phyloP scores from a whole-genome alignment of 2,888 invertebrate species.

The Drepanosiphum platanoidis region DNA sequence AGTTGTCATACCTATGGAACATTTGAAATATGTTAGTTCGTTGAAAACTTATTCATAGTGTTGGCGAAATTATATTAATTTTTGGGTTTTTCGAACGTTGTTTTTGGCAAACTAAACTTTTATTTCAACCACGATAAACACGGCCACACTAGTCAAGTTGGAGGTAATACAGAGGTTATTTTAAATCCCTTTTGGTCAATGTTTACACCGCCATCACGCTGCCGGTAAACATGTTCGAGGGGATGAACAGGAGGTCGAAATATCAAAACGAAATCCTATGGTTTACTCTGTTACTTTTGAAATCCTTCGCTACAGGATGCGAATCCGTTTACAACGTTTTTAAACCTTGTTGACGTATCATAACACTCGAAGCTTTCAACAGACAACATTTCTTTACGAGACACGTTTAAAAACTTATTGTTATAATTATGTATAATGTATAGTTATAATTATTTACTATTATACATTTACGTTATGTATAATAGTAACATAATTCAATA shows the following conservation, averaged over 20 bases:
- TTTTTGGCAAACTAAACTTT: constrained; percentile 6
- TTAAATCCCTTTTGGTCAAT: constrained; percentile 53
- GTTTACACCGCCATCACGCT: constrained; percentile 18
- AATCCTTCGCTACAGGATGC: constrained; percentile 19
- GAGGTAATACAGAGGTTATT: constrained; percentile 12
- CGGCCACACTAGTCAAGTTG: not conserved
- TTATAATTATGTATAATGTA: too few species aligned
- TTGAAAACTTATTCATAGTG: too few species aligned
- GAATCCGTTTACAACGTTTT: constrained; percentile 35
- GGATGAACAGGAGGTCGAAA: not conserved
- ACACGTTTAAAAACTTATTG: too few species aligned
- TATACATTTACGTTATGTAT: too few species aligned
- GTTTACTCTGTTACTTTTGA: constrained; percentile 43
- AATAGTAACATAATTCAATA: not conserved
- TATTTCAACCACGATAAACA: constrained; percentile 31
- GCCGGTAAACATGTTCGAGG: constrained; percentile 18
- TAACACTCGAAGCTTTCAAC: not conserved
- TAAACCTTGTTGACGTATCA: constrained; percentile 29
- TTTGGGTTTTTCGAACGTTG: not conserved
- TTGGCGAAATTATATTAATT: too few species aligned
- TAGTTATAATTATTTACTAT: too few species aligned
- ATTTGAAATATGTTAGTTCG: too few species aligned
- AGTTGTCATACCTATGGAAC: too few species aligned
- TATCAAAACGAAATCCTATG: constrained; percentile 54
- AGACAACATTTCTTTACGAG: not conserved